Evolutionary conservation across 2,888 invertebrate genomes (phyloP), one percentile per base, ranked within the genome.

Genomic region (Eupsilia transversa): DNA sequence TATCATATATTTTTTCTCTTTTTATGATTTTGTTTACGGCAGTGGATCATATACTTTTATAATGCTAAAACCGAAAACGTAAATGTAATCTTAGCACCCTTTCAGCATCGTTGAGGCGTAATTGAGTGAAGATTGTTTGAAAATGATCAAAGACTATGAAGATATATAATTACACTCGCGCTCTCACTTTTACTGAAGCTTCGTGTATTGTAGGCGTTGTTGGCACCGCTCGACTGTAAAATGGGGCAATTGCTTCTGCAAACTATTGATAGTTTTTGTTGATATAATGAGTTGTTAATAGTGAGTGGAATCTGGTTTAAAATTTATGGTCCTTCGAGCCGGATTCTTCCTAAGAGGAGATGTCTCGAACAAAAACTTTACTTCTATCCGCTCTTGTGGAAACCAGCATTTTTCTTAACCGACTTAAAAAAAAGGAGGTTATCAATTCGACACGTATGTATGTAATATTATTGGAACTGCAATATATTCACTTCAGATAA

Each of bases 171-270:
- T 33, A 41, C 20, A 68, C 43, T 83, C 14, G 27, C 65, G 20
- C 43, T 70, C 56, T 79, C 57, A 35, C 30, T 57, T 61, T 63
- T 20, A 74, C 43, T 59, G 43, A 70, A 64, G 80, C 69, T 49
- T 41, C 52, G 74, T 59, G 60, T 74, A 69, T 60, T 56, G 27
- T 52, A 35, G 57, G 66, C 60, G 43, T 43, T 63, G 60, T 80
- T 80, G 84, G 74, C 82, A 84, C 63, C 66, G 61, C 35, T 80
- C 80, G 66, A 56, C 72, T 80, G 72, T 75, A n/a, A 84, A 84
- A 80, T 82, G 38, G 69, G 59, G 56, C 69, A 72, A 80, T 84
- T 75, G 61, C 57, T 52, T 67, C 23, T 66, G 46, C n/a, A 35
- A 56, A 66, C 30, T 68, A 57, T 43, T 66, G 57, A 72, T 68